phyloP scores from a whole-genome alignment of 2,113 vertebrate genomes.

The Poeciliopsis prolifica region DNA sequence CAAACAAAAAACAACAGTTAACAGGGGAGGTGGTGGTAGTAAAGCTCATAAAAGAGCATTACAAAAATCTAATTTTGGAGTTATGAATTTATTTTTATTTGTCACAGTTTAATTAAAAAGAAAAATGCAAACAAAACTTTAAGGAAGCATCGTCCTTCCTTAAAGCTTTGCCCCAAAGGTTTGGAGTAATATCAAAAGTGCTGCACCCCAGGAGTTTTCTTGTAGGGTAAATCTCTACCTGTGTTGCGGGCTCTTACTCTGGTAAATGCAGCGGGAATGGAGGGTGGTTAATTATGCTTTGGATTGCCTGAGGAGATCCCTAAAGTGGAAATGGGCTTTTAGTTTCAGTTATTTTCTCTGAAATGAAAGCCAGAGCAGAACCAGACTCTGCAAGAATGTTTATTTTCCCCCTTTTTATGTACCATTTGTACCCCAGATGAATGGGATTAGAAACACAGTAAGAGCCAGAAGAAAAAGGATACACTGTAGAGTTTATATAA shows the following conservation, averaged over 20 bases:
- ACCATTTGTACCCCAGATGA: slow-evolving; percentile 38
- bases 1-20: too few species aligned
- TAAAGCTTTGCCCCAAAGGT: too few species aligned
- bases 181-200: too few species aligned
- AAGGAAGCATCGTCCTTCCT: too few species aligned
- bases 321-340: not conserved
- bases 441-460: slow-evolving; percentile 17
- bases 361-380: slow-evolving; percentile 35
- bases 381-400: slow-evolving; percentile 25
- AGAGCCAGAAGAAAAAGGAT: slow-evolving; percentile 16
- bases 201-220: too few species aligned
- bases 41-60: not conserved
- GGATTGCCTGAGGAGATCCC: not conserved
- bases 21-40: too few species aligned
- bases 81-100: not conserved
- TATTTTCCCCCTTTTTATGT: slow-evolving; percentile 25
- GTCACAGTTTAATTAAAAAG: not conserved
- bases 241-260: too few species aligned
- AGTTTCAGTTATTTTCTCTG: slow-evolving; percentile 11
- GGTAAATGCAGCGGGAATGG: too few species aligned
- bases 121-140: too few species aligned
- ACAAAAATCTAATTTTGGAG: not conserved
- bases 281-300: not conserved
- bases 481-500: slow-evolving; percentile 17
- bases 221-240: too few species aligned